Evolutionary conservation across 2,888 invertebrate genomes (phyloP), one percentile per base, ranked within the genome.

Genomic region (Lycaena phlaeas): DNA sequence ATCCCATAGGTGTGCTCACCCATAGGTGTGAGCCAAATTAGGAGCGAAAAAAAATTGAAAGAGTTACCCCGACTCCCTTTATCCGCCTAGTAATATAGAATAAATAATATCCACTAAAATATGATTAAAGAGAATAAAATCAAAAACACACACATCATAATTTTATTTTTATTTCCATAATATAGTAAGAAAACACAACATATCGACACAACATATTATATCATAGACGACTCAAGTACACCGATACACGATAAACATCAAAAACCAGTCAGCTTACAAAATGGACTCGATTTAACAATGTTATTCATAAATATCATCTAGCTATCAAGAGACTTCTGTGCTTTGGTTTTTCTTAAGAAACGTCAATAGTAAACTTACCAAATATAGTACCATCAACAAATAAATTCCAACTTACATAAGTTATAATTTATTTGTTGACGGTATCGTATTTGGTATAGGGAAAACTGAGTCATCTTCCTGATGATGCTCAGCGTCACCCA

Each of bases 191-290:
- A 50, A 54, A 51, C 50, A 47, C 41, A 49, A 22, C 22, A 43
- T 44, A 26, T 48, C 15, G 36, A 44, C 48, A 49, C 46, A 53
- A 43, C 45, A 38, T 46, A 46, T 48, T 53, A 41, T 52, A 43
- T 43, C 49, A 51, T 47, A 48, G 45, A 50, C 51, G 47, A 51
- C 48, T 50, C 51, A 51, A 46, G 38, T 34, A 53, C 53, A 56
- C 45, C 48, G 51, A 51, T 42, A 50, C 52, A 50, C 11, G 4
- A 27, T 12, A 34, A 12, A 34, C 12, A 12, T 7, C 4, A 31
- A 12, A 34, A 18, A 34, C 34, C 22, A 17, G 34, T 34, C 7
- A 11, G 14, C 14, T 7, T 4, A 14, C n/a, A 30, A 30, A 15
- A 15, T 10, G 9, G 29, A 29, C 9, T 14, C 4, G 7, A 10